Conservation (phyloP, 2,797 vertebrate species). For the Silurus lanzhouensis region DNA sequence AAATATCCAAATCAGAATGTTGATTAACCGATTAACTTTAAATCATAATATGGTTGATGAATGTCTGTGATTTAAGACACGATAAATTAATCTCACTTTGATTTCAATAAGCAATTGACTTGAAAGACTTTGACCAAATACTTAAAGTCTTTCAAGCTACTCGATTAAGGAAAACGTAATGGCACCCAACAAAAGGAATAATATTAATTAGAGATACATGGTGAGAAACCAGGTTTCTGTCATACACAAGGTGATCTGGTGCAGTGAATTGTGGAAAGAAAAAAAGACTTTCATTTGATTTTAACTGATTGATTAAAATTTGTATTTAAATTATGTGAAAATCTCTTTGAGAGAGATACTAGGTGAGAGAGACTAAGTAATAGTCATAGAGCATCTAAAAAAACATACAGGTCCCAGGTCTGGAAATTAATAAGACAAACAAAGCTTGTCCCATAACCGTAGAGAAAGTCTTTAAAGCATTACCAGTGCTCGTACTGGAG, state of each 20-base stretch:
- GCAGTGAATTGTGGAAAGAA: neutral
- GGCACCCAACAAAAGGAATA: neutral
- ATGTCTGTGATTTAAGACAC: neutral
- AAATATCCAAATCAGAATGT: neutral
- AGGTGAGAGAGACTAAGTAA: neutral
- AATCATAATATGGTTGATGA: neutral
- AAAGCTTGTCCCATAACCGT: neutral
- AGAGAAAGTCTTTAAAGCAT: neutral
- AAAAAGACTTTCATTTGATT: neutral
- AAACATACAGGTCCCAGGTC: neutral
- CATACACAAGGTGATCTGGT: neutral
- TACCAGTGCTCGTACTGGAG: neutral
- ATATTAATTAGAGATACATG: neutral
- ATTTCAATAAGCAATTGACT: neutral
- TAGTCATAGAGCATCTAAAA: neutral
- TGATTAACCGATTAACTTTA: too few relatives aligned
- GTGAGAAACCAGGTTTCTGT: neutral
- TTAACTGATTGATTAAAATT: neutral
- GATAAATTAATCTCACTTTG: neutral
- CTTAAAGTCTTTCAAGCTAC: too few relatives aligned
- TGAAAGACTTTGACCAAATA: too few relatives aligned
- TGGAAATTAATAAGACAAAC: neutral
- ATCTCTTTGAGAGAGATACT: neutral
- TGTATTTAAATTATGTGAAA: neutral
- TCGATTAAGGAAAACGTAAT: neutral